phyloP scores from a whole-genome alignment of 2,797 vertebrate genomes.

The Pampus argenteus region DNA sequence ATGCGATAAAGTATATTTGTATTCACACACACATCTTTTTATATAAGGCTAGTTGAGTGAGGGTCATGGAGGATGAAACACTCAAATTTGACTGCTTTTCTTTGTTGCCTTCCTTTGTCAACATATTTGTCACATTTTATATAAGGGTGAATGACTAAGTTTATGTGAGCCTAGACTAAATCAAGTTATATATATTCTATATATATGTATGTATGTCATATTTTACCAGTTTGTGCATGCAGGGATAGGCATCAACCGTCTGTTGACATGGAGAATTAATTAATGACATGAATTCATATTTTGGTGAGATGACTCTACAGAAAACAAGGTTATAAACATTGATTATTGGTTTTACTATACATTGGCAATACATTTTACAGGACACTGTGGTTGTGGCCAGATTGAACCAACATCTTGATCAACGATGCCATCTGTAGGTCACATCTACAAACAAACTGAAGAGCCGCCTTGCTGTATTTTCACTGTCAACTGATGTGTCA shows the following conservation, averaged over 20 bases:
- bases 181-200: too few species aligned
- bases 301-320: not conserved
- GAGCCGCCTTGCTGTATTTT: not conserved
- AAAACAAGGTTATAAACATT: not conserved
- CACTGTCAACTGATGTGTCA: not conserved
- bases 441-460: slow-evolving; percentile 31
- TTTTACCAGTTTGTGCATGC: not conserved
- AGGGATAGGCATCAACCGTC: not conserved
- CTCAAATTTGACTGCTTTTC: not conserved
- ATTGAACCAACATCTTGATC: slow-evolving; percentile 34
- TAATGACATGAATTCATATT: not conserved
- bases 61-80: not conserved
- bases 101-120: not conserved
- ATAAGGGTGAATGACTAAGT: not conserved
- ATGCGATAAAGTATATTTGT: not conserved
- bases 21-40: not conserved
- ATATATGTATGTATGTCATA: too few species aligned
- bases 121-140: not conserved
- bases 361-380: not conserved
- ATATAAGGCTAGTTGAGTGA: not conserved
- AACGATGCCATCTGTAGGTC: slow-evolving; percentile 69
- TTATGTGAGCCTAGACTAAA: not conserved
- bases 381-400: not conserved
- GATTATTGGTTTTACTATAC: not conserved
- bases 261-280: not conserved